These are phyloP conservation scores for Heliothis subflexa DNA, from an alignment of 1,140 invertebrate genomes.

Conservation along the genomic window DNA sequence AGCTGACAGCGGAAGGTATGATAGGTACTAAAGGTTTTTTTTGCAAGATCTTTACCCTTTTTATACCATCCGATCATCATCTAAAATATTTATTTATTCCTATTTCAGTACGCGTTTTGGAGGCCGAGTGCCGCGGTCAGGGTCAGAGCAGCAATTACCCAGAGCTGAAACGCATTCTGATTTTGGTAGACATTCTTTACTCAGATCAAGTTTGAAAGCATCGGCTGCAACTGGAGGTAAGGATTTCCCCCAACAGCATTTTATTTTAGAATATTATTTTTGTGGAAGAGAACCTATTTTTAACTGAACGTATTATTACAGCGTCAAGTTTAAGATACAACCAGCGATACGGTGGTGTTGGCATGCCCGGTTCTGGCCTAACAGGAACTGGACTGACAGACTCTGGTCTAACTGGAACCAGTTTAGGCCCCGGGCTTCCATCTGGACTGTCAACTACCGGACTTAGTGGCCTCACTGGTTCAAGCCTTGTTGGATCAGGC, in stretches of 20 bases:
- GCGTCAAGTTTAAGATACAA: slow-evolving; percentile 79
- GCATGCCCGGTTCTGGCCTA: slow-evolving; percentile 74
- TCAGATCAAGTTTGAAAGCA: slow-evolving; percentile 92
- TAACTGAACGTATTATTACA: slow-evolving; percentile 51
- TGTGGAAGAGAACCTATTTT: not conserved
- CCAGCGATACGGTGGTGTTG: slow-evolving; percentile 78
- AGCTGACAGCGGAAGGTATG: slow-evolving; percentile 86
- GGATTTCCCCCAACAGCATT: not conserved
- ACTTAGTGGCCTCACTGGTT: slow-evolving; percentile 75
- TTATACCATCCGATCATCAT: not conserved
- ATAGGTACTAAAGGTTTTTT: slow-evolving; percentile 16
- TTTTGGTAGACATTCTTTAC: slow-evolving; percentile 90
- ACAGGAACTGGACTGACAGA: slow-evolving; percentile 70
- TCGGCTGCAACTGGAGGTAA: slow-evolving; percentile 73
- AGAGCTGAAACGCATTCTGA: slow-evolving; percentile 92
- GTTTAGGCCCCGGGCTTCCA: slow-evolving; percentile 69
- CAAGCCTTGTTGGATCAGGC: slow-evolving; percentile 78
- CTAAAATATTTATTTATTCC: slow-evolving; percentile 33
- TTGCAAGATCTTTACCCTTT: not conserved
- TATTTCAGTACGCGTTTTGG: slow-evolving; percentile 72
- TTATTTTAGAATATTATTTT: not conserved
- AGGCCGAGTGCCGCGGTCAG: slow-evolving; percentile 90
- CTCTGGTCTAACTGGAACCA: slow-evolving; percentile 65
- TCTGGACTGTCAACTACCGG: slow-evolving; percentile 77
- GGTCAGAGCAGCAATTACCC: slow-evolving; percentile 94